Evolutionary conservation across 2,113 vertebrate species (phyloP), one percentile per base, ranked within the genome.

Genomic region (Mugil cephalus): DNA sequence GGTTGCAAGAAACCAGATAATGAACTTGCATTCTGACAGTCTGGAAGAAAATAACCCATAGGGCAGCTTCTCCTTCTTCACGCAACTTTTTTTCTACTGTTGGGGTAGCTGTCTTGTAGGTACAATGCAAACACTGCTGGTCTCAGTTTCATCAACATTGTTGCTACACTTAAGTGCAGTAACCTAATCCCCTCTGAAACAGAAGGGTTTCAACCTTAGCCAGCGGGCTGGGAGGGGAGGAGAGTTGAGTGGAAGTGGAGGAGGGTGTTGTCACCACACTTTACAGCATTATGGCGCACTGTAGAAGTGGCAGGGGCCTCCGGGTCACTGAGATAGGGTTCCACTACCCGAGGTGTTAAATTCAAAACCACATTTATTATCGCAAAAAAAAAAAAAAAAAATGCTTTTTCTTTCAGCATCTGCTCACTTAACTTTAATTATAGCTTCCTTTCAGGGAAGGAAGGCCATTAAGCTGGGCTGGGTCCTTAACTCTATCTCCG

Each of bases 341-440:
- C 87, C 88, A 83, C 88, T 71, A 73, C 69, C 92, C 89, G 86
- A 92, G 90, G 90, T 93, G 93, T 91, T 93, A 84, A 93, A 93
- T 93, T 92, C 89, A 93, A 94, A 93, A 93, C 92, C 91, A 67
- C 90, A 85, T 92, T 93, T 92, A 91, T 91, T 90, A 92, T 86
- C 65, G 80, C 50, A 68, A 80, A 30, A 68, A 80, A 84, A 88
- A 89, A 68, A 80, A 30, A 68, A 80, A 84, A 88, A 89, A 88
- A 87, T 72, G 86, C 90, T 89, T 93, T n/a, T 91, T 92, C 91
- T 93, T 90, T 92, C 87, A 80, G 90, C 91, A 87, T 94, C 91
- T 93, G 93, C 91, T 92, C 93, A 92, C 88, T 93, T 93, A 88
- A 90, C 88, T 83, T 93, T 93, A 93, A 93, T 94, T 93, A 93